Evolutionary conservation across 2,888 invertebrate species (phyloP), one percentile per base, ranked within the genome.

Genomic region (Lepidocyrtoides sp.): DNA sequence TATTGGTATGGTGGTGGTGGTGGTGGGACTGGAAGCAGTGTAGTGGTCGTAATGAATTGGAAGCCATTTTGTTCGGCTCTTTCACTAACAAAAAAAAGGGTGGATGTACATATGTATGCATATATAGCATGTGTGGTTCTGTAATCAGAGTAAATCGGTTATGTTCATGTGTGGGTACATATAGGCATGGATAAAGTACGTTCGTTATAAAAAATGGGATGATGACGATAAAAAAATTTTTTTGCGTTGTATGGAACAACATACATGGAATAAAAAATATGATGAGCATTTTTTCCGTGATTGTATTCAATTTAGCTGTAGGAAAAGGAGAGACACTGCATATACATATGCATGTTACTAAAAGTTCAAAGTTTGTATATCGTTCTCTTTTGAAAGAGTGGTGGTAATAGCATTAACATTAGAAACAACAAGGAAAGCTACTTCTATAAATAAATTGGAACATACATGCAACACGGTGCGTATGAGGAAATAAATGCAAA

Each of bases 31-130:
- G 72, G 92, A 77, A 36, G 88, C 84, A 91, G 92, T 86, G 91
- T n/a, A n/a, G 83, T 88, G 90, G 91, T 89, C 81, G 93, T 93
- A 93, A 94, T 94, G 93, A 94, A 93, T 94, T 91, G 93, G 94
- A 86, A 93, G 94, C 94, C 94, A 94, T 94, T 93, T 94, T 94
- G 94, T 92, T 92, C 91, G 36, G 44, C 26, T 86, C 32, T 54
- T 44, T 26, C 44, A 26, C 44, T 14, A 48, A 60, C 44, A 60
- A 87, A 29, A n/a, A n/a, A 48, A 51, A 10, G 51, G 75, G 12
- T 48, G 26, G 26, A 48, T 17, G 0, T 20, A 17, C 29, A 63
- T 32, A 7, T 48, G 44, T 26, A 23, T 14, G 32, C n/a, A 2
- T 63, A 63, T 5, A 3, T 14, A 57, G 17, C 20, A 17, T 83